Evolutionary conservation across 2,113 vertebrate species (phyloP).

Genomic region (Paradoxurus hermaphroditus): DNA sequence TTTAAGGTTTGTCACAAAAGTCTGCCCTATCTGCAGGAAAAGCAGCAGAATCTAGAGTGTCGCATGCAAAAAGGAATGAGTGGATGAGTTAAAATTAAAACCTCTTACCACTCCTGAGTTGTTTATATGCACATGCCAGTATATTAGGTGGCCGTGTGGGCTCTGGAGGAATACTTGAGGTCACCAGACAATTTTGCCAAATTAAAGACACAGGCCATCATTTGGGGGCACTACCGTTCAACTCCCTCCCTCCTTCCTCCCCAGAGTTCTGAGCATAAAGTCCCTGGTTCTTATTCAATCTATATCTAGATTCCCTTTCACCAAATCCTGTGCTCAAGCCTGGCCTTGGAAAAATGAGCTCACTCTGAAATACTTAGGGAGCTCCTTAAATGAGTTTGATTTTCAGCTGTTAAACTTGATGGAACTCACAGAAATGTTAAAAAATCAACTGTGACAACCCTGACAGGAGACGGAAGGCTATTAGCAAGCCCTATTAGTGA

Average conservation of each 20-base stretch:
- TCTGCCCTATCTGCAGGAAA: not conserved
- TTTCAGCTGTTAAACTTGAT: constrained; percentile 52
- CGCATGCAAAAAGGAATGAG: not conserved
- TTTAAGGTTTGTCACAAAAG: not conserved
- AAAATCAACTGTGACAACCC: constrained; percentile 43
- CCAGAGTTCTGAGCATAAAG: not conserved
- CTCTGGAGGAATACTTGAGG: not conserved
- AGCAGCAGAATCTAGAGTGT: not conserved
- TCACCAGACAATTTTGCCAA: not conserved
- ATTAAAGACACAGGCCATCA: not conserved
- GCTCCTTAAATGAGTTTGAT: constrained; percentile 45
- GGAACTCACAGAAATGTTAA: constrained; percentile 29
- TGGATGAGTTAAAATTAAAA: not conserved
- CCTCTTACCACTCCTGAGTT: not conserved
- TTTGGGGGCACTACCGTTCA: not conserved
- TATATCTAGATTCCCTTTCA: not conserved
- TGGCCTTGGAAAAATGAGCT: constrained; percentile 48
- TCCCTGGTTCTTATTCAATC: not conserved
- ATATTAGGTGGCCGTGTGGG: not conserved
- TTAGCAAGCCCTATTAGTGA: constrained; percentile 46
- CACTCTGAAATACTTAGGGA: constrained; percentile 24
- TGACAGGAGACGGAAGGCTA: constrained; percentile 23
- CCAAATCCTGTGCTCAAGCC: not conserved
- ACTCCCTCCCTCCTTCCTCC: not conserved
- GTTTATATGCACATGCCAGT: not conserved